Conservation (phyloP, 2,888 invertebrate genomes). For the Bombyx huttoni region DNA sequence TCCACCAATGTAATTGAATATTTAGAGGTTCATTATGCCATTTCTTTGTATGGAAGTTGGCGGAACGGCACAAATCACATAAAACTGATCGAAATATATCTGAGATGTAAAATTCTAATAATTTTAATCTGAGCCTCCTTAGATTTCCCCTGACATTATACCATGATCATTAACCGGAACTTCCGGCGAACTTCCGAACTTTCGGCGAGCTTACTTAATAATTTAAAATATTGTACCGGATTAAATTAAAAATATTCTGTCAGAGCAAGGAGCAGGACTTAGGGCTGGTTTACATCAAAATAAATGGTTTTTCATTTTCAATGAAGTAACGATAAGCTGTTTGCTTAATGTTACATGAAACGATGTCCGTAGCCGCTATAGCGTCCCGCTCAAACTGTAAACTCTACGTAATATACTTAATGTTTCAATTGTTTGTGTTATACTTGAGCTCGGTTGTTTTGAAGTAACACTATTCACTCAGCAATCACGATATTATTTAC, state of each 20-base stretch:
- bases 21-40: neutral
- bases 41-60: no score
- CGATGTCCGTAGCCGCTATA: no score
- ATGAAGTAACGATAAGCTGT: no score
- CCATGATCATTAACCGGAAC: constrained; percentile 39
- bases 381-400: no score
- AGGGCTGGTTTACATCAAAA: neutral
- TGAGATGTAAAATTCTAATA: constrained; percentile 2
- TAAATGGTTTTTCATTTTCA: neutral
- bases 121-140: constrained; percentile 18
- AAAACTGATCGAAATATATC: neutral
- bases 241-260: constrained; percentile 41
- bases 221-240: constrained; percentile 33
- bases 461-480: no score
- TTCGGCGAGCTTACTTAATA: constrained; percentile 16
- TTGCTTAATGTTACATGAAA: no score
- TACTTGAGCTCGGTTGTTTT: no score
- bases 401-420: no score
- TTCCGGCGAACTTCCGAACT: constrained; percentile 13
- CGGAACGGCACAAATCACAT: no score
- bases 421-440: no score
- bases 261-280: constrained; percentile 4
- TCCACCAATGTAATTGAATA: neutral
- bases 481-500: no score
- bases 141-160: constrained; percentile 50